Evolutionary conservation across 2,888 invertebrate species (phyloP).

Genomic region (Furcula furcula): DNA sequence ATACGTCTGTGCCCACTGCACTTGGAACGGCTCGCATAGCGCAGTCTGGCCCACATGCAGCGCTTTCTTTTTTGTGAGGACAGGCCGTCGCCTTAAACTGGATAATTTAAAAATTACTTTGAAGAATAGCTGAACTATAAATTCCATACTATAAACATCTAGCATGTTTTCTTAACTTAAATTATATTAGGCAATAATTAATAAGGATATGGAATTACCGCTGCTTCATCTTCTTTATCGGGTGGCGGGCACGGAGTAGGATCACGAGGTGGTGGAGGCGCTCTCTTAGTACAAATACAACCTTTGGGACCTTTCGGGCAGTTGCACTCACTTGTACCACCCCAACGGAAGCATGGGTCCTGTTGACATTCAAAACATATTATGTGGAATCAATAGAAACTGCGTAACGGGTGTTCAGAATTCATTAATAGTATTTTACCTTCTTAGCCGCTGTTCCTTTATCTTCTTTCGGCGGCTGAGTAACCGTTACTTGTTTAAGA

Average conservation of each 20-base stretch:
- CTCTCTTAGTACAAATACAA: constrained; percentile 52
- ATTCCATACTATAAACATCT: neutral
- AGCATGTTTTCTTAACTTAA: neutral
- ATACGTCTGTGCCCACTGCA: constrained; percentile 32
- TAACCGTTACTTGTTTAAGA: constrained; percentile 47
- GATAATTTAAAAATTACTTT: neutral
- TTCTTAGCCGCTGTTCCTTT: constrained; percentile 53
- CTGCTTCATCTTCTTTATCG: constrained; percentile 30
- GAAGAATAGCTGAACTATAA: neutral
- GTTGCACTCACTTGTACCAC: constrained; percentile 53
- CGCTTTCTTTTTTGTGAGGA: constrained; percentile 39
- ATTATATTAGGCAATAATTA: neutral
- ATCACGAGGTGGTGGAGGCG: constrained; percentile 39
- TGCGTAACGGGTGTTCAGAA: no score
- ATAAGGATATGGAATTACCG: constrained; percentile 23
- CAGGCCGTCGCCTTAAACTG: constrained; percentile 38
- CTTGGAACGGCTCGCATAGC: constrained; percentile 32
- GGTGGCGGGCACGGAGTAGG: constrained; percentile 39
- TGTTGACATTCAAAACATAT: no score
- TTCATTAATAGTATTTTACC: no score
- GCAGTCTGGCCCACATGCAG: constrained; percentile 48
- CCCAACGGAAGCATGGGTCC: constrained; percentile 63
- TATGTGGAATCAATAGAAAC: no score
- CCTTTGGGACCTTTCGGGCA: constrained; percentile 61
- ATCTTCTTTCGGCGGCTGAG: constrained; percentile 43